Evolutionary conservation across 2,113 vertebrate species (phyloP).

Genomic region (Bothrops jararaca): DNA sequence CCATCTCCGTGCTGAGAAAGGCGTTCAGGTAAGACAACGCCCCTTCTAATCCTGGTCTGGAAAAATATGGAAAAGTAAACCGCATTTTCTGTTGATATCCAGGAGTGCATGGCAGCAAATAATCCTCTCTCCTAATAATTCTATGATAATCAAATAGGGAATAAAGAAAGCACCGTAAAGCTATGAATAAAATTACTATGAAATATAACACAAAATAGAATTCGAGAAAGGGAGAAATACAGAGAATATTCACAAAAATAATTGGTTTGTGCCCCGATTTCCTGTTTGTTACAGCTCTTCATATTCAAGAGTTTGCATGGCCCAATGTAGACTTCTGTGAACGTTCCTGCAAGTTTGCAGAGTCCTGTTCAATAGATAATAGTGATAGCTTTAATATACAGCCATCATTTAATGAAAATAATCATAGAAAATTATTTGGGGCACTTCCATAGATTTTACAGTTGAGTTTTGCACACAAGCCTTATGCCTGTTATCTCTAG

Average conservation of each 20-base stretch:
- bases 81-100: neutral
- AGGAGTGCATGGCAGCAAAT: neutral
- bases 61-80: slow-evolving; percentile 13
- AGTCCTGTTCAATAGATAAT: neutral
- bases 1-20: too few relatives aligned
- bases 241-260: neutral
- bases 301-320: neutral
- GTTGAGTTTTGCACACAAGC: neutral
- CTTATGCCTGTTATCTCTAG: neutral
- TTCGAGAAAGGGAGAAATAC: neutral
- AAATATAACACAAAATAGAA: neutral
- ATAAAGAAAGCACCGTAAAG: neutral
- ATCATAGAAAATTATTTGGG: neutral
- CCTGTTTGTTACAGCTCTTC: neutral
- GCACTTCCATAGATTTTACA: neutral
- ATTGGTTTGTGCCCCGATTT: neutral
- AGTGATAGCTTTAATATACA: neutral
- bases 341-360: neutral
- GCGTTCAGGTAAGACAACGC: too few relatives aligned
- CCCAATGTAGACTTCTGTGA: neutral
- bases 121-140: neutral
- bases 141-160: neutral
- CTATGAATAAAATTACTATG: neutral
- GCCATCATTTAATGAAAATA: neutral
- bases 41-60: slow-evolving; percentile 3